Evolutionary conservation across 2,888 invertebrate species (phyloP).

Genomic region (Cabera pusaria): DNA sequence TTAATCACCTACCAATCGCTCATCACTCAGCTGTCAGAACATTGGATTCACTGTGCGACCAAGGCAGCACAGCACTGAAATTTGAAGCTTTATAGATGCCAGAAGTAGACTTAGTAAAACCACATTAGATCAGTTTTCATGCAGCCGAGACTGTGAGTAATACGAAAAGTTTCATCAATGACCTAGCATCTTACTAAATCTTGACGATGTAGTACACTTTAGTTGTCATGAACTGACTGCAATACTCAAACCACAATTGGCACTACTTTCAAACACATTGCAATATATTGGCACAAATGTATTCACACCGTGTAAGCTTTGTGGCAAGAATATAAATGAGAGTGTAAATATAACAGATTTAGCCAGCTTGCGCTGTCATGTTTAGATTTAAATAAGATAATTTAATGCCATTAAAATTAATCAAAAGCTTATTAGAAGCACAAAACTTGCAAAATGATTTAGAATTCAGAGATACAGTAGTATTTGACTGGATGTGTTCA

Average conservation of each 20-base stretch:
- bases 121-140: slow-evolving; percentile 18
- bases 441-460: slow-evolving; percentile 6
- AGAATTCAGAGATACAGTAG: slow-evolving; percentile 10
- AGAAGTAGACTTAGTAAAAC: slow-evolving; percentile 29
- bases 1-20: slow-evolving; percentile 3
- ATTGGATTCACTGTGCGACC: slow-evolving; percentile 6
- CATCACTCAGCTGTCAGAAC: background rate
- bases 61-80: slow-evolving; percentile 16
- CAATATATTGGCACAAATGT: slow-evolving; percentile 53
- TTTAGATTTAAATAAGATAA: slow-evolving; percentile 19
- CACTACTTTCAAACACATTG: slow-evolving; percentile 29
- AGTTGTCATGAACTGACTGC: slow-evolving; percentile 24
- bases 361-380: slow-evolving; percentile 16
- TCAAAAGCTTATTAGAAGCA: slow-evolving; percentile 15
- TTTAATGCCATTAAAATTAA: too few species aligned
- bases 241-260: slow-evolving; percentile 26
- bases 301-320: slow-evolving; percentile 40
- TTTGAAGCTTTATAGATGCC: slow-evolving; percentile 26
- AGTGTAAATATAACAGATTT: slow-evolving; percentile 37
- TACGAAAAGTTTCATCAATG: slow-evolving; percentile 30
- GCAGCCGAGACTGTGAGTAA: slow-evolving; percentile 29
- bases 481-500: slow-evolving; percentile 8
- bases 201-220: slow-evolving; percentile 13
- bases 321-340: slow-evolving; percentile 22
- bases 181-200: slow-evolving; percentile 19